Conservation (phyloP, 2,888 invertebrate genomes). For the Pseudanteris insignis region DNA sequence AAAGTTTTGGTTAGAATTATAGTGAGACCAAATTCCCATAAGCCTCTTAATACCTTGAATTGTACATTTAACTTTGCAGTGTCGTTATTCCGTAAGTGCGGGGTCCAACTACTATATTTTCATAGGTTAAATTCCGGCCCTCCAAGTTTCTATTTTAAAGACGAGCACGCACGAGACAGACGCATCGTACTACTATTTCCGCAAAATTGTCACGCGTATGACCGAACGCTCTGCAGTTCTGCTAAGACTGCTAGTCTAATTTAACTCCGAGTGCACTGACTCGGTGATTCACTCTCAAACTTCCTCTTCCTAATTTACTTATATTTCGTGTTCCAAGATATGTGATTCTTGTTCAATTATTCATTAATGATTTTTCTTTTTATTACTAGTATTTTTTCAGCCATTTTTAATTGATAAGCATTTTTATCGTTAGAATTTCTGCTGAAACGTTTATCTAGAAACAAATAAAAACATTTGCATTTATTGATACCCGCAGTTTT, state of each 20-base stretch:
- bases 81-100: slow-evolving; percentile 6
- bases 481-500: too few species aligned
- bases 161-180: slow-evolving; percentile 39
- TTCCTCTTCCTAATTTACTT: slow-evolving; percentile 22
- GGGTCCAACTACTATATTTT: slow-evolving; percentile 12
- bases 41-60: slow-evolving; percentile 22
- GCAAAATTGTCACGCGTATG: slow-evolving; percentile 45
- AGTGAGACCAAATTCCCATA: too few species aligned
- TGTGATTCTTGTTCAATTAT: too few species aligned
- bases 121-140: slow-evolving; percentile 24
- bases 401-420: too few species aligned
- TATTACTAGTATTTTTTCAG: too few species aligned
- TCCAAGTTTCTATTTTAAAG: slow-evolving; percentile 31
- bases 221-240: slow-evolving; percentile 21
- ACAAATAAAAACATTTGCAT: too few species aligned
- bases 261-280: slow-evolving; percentile 41
- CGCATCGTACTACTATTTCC: slow-evolving; percentile 39
- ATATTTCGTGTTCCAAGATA: too few species aligned
- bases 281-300: slow-evolving; percentile 31
- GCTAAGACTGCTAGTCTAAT: slow-evolving; percentile 30
- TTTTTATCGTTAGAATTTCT: too few species aligned
- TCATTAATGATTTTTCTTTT: too few species aligned
- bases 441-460: too few species aligned
- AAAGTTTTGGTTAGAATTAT: too few species aligned
- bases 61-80: slow-evolving; percentile 13